These are phyloP conservation scores for human (Homo sapiens) DNA, from an alignment of 2,113 vertebrate species.

Conservation along the genomic window GRCh38 chr6:114650501-114651000, in stretches of 20 bases:
- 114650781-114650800: neutral
- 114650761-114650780: neutral
- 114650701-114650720: neutral
- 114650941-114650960: neutral
- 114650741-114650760: neutral
- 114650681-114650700: neutral
- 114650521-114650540: neutral
- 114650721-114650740: neutral
- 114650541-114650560: neutral
- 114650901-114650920: neutral
- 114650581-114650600: neutral
- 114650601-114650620: neutral
- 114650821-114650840: conserved; percentile 37
- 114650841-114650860: conserved; percentile 20
- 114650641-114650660: neutral
- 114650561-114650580: neutral
- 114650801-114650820: neutral
- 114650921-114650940: neutral
- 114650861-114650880: conserved; percentile 11
- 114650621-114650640: neutral
- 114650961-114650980: neutral
- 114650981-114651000: neutral
- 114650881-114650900: neutral
- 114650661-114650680: neutral
- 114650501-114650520: neutral